Base-by-base conservation (phyloP, 1,140 invertebrate genomes). In the Papilio glaucus region DNA sequence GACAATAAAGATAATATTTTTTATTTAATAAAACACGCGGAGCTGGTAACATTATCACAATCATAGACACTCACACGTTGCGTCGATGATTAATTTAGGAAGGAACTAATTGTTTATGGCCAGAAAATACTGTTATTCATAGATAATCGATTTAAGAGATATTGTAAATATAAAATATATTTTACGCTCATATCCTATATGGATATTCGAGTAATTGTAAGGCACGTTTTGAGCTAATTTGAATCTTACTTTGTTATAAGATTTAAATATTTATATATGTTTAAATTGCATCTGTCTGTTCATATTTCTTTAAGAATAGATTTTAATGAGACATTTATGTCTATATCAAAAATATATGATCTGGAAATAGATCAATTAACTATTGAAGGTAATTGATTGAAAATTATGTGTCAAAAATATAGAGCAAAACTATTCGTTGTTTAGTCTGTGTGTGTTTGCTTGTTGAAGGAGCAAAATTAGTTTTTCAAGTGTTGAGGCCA, bases 61-160 rank as follows among this genome's bases (percentile, higher is more conserved):
- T n/a, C n/a, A n/a, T n/a, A 39, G 39, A 67, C 15, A 37, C 38
- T 33, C 69, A n/a, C n/a, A n/a, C 67, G 5, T 57, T 60, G 69
- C 24, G 65, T n/a, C n/a, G n/a, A n/a, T n/a, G n/a, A n/a, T n/a
- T n/a, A n/a, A n/a, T n/a, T n/a, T n/a, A n/a, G n/a, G n/a, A 73
- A 62, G 67, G 65, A 38, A 70, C 49, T 73, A 37, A 26, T 67
- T 70, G 7, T 26, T 72, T 84, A 90, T 6, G 83, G 84, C 0
- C 85, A 83, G 0, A 87, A 77, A 73, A 89, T 86, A 87, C 90
- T 91, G 65, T 88, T 84, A 61, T 61, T 57, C 18, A 57, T 33
- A n/a, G 12, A n/a, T 29, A 26, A 61, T 61, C 60, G 60, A 61
- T 61, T 26, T 15, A 33, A 42, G 15, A 41, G n/a, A 8, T 18